A percentile compares a stretch with the other conserved stretches of the same genome.
phyloP scores from a whole-genome alignment of 2,797 vertebrate species.

The Darevskia mixta region DNA sequence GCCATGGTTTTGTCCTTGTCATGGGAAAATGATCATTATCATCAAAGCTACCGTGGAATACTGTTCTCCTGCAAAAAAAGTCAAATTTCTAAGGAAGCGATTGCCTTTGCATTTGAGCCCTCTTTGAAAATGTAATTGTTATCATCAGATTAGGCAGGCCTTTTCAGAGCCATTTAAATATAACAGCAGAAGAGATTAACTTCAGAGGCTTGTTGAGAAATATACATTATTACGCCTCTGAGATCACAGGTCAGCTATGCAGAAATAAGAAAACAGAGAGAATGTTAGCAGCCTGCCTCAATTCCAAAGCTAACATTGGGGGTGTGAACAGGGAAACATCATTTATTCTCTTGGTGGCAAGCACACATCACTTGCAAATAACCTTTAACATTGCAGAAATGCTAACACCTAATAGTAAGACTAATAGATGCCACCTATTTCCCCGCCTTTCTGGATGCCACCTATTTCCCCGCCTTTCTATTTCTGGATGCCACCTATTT shows the following conservation, averaged over 20 bases:
- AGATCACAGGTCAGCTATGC: conserved; percentile 48
- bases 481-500: rapidly evolving
- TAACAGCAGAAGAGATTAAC: conserved; percentile 26
- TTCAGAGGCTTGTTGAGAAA: conserved; percentile 49
- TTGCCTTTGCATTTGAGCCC: conserved; percentile 28
- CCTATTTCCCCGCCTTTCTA: too few species aligned
- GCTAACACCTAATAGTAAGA: conserved; percentile 9
- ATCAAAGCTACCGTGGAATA: conserved; percentile 32
- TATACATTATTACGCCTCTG: conserved; percentile 25
- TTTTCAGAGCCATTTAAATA: conserved; percentile 49
- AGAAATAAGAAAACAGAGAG: conserved; percentile 39
- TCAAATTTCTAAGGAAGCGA: conserved; percentile 46
- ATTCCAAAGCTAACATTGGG: conserved; percentile 13
- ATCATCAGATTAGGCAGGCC: conserved; percentile 29
- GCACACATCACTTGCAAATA: neutral
- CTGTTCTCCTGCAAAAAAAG: conserved; percentile 54
- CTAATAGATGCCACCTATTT: too few species aligned
- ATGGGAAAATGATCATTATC: neutral
- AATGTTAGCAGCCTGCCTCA: conserved; percentile 5
- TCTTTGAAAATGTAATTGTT: neutral
- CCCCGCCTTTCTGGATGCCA: too few species aligned
- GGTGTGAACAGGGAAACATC: neutral
- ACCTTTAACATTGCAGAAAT: neutral
- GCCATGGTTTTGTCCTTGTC: neutral
- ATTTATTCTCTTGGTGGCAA: conserved; percentile 15